phyloP scores from a whole-genome alignment of 2,113 vertebrate species.

The Tapirus terrestris region DNA sequence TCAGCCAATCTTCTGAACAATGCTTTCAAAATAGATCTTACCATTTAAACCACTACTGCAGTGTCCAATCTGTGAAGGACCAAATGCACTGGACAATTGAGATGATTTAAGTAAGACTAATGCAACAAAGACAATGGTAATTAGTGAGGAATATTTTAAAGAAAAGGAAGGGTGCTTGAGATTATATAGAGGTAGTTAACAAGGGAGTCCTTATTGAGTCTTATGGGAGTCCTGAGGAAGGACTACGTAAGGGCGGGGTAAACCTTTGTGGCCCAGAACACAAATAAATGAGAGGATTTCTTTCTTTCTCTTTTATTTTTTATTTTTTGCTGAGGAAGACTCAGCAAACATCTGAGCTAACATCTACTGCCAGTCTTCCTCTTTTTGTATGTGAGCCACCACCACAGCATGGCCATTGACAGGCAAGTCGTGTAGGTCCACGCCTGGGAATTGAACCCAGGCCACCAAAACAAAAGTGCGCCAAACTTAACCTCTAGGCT shows the following conservation, averaged over 20 bases:
- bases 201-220: background rate
- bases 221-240: background rate
- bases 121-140: background rate
- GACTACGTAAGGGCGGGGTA: too few species aligned
- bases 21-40: background rate
- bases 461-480: too few species aligned
- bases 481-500: too few species aligned
- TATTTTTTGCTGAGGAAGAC: too few species aligned
- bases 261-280: background rate
- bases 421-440: too few species aligned
- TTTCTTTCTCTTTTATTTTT: too few species aligned
- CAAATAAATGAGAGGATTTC: background rate
- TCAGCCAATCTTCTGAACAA: background rate
- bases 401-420: too few species aligned
- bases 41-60: background rate
- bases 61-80: background rate
- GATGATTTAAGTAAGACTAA: background rate
- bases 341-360: too few species aligned
- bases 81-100: background rate
- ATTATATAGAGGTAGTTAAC: background rate
- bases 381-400: too few species aligned
- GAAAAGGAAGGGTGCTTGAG: background rate
- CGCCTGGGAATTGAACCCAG: too few species aligned
- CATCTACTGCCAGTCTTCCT: too few species aligned
- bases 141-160: background rate